A percentile compares a stretch with the other conserved stretches of the same genome.
phyloP scores from a whole-genome alignment of 2,888 invertebrate species.

The Urechis unicinctus region DNA sequence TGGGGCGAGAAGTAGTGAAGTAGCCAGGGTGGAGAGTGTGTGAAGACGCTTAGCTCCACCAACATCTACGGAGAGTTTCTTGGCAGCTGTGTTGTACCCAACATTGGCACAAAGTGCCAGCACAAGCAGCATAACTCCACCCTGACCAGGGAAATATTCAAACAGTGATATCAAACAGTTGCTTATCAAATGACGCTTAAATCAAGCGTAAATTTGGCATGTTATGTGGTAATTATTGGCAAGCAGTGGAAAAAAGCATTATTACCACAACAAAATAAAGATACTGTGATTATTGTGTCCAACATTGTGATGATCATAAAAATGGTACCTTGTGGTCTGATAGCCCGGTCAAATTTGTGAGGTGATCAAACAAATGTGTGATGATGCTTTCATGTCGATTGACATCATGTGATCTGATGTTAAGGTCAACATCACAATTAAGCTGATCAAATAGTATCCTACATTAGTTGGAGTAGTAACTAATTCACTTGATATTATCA shows the following conservation, averaged over 20 bases:
- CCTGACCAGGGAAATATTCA: no score
- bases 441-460: not conserved
- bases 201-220: no score
- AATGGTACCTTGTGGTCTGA: conserved; percentile 58
- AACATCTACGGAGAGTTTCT: conserved; percentile 54
- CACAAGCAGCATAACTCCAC: conserved; percentile 53
- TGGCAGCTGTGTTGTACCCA: conserved; percentile 50
- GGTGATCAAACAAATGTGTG: conserved; percentile 53
- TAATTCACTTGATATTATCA: no score
- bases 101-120: conserved; percentile 50
- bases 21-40: conserved; percentile 52
- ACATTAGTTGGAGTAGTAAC: not conserved
- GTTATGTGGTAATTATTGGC: no score
- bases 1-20: conserved; percentile 50
- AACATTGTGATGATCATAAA: no score
- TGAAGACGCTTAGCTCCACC: conserved; percentile 56
- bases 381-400: conserved; percentile 53
- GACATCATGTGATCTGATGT: conserved; percentile 20
- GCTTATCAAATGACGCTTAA: no score
- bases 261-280: no score
- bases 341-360: conserved; percentile 53
- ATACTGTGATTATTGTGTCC: no score
- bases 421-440: not conserved
- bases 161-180: no score
- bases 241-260: no score